These are phyloP conservation scores for Baryphthengus martii DNA, from an alignment of 2,113 vertebrate species.

Conservation along the genomic window DNA sequence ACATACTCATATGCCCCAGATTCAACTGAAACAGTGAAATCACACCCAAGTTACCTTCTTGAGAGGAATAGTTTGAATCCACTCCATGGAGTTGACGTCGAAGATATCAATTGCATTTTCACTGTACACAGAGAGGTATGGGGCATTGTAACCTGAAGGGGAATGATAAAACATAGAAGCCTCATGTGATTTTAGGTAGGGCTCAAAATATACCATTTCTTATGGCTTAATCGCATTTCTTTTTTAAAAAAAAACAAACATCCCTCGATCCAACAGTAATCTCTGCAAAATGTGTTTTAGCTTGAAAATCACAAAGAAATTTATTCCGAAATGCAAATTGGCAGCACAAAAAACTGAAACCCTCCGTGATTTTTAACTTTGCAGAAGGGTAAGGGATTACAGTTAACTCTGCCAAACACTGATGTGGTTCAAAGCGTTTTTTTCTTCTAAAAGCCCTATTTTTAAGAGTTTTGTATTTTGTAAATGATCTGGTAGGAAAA, in stretches of 20 bases:
- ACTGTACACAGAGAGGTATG: conserved; percentile 97
- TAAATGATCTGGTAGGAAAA: not conserved
- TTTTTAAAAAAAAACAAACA: not conserved
- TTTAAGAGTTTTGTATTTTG: not conserved
- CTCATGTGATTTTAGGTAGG: not conserved
- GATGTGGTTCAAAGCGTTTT: not conserved
- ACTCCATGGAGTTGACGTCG: conserved; percentile 97
- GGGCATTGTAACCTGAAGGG: conserved; percentile 91
- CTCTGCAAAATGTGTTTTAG: not conserved
- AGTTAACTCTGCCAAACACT: not conserved
- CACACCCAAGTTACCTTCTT: conserved; percentile 86
- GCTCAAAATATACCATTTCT: not conserved
- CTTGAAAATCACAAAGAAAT: not conserved
- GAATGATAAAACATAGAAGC: not conserved
- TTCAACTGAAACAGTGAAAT: not conserved
- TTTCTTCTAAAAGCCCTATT: not conserved
- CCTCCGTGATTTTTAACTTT: not conserved
- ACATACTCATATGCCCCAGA: not conserved
- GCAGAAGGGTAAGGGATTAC: not conserved
- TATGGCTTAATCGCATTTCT: not conserved
- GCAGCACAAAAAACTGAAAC: not conserved
- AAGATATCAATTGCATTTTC: conserved; percentile 97
- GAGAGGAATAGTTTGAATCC: conserved; percentile 97
- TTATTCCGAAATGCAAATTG: not conserved
- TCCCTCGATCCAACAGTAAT: not conserved